Conservation (phyloP, 2,797 vertebrate species). For the Glyptemys insculpta region DNA sequence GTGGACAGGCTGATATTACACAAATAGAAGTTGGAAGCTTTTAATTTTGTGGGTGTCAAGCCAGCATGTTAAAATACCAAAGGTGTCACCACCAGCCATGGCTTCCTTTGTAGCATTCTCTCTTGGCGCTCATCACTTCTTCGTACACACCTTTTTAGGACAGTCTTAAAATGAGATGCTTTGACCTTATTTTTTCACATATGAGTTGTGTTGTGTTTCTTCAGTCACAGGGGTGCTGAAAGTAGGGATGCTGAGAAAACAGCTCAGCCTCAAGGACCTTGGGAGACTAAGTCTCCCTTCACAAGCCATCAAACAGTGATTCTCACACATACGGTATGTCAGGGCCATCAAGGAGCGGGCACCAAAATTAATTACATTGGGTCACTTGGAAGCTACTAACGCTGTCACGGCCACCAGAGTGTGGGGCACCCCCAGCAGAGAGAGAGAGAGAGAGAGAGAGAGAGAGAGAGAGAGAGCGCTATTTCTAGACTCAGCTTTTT, state of each 20-base stretch:
- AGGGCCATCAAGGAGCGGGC: background rate
- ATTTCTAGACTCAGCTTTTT: background rate
- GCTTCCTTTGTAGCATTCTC: conserved; percentile 39
- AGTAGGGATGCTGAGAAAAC: background rate
- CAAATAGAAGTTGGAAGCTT: conserved; percentile 64
- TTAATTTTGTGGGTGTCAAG: conserved; percentile 71
- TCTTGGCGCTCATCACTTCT: conserved; percentile 64
- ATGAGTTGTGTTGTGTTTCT: conserved; percentile 20
- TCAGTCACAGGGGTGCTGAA: conserved; percentile 8
- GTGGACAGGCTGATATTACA: conserved; percentile 57
- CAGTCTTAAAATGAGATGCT: conserved; percentile 64
- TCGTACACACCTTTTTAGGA: conserved; percentile 59
- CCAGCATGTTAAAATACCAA: conserved; percentile 56
- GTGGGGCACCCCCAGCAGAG: background rate
- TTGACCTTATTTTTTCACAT: conserved; percentile 57
- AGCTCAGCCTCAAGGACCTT: background rate
- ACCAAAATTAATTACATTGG: background rate
- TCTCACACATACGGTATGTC: background rate
- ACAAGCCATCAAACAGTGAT: background rate
- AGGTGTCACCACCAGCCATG: conserved; percentile 62
- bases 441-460: background rate
- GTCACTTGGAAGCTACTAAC: background rate
- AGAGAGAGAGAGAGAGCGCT: background rate
- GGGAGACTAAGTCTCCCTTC: background rate
- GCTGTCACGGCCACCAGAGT: background rate